A percentile compares a stretch with the other conserved stretches of the same genome.
Conservation (phyloP, 1,140 invertebrate species). For the Sitobion miscanthi region DNA sequence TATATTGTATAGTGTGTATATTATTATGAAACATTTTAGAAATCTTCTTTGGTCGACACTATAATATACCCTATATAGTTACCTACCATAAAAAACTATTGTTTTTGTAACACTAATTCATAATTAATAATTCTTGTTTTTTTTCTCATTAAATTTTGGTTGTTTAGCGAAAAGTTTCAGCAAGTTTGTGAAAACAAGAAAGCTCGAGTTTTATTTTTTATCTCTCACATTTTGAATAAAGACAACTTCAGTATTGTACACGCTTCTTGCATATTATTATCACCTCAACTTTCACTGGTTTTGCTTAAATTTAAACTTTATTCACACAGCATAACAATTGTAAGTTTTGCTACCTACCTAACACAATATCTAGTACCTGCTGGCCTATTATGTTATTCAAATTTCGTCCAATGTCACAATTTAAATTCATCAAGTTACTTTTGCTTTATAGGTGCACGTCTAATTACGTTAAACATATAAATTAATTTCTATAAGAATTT, state of each 20-base stretch:
- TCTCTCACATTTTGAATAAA: not conserved
- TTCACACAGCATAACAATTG: not conserved
- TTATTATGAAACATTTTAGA: not conserved
- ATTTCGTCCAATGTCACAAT: not conserved
- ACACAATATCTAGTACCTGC: not conserved
- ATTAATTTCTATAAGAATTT: not conserved
- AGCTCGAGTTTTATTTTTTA: not conserved
- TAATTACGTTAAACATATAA: not conserved
- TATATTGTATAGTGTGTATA: not conserved
- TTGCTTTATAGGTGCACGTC: not conserved
- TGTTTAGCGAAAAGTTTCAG: not conserved
- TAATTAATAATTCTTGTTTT: not conserved
- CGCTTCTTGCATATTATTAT: not conserved
- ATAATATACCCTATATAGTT: not conserved
- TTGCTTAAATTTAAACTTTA: not conserved
- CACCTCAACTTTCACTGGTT: not conserved
- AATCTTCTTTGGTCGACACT: not conserved
- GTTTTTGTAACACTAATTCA: not conserved
- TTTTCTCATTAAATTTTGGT: not conserved
- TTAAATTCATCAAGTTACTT: conserved; percentile 6
- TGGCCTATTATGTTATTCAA: not conserved
- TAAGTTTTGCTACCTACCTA: not conserved
- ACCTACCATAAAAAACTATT: not conserved
- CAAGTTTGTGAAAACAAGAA: not conserved
- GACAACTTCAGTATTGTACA: not conserved